Conservation (phyloP, 1,140 invertebrate species). For the Penaeus vannamei region DNA sequence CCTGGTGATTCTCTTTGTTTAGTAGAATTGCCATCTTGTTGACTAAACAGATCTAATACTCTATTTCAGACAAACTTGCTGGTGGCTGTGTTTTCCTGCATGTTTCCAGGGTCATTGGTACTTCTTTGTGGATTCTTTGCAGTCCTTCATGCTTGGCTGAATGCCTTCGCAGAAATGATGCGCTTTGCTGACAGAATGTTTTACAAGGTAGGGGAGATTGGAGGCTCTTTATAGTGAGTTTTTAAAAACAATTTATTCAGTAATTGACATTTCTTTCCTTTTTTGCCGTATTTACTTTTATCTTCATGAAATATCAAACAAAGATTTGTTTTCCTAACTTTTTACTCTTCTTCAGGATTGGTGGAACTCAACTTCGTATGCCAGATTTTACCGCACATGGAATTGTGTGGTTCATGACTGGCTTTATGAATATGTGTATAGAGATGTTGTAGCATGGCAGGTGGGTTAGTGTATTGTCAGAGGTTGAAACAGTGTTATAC, state of each 20-base stretch:
- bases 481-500: no score
- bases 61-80: slow-evolving; percentile 72
- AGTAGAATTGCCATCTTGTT: neutral
- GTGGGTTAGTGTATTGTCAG: slow-evolving; percentile 75
- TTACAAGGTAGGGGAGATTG: slow-evolving; percentile 78
- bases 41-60: neutral
- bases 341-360: slow-evolving; percentile 81
- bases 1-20: neutral
- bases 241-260: neutral
- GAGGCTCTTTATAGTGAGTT: no score
- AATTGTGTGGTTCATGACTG: slow-evolving; percentile 95
- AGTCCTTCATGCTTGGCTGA: slow-evolving; percentile 90
- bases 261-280: neutral
- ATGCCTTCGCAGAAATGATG: slow-evolving; percentile 89
- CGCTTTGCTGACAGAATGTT: slow-evolving; percentile 89
- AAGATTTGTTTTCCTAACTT: no score
- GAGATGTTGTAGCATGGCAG: slow-evolving; percentile 76
- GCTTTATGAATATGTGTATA: slow-evolving; percentile 93
- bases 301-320: no score
- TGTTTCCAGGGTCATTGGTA: slow-evolving; percentile 82
- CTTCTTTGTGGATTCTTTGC: slow-evolving; percentile 87
- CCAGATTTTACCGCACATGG: slow-evolving; percentile 91
- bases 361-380: slow-evolving; percentile 91
- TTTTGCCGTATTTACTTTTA: neutral
- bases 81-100: slow-evolving; percentile 80